A percentile compares a stretch with the other conserved stretches of the same genome.
Evolutionary conservation across 2,888 invertebrate species (phyloP).

Genomic region (Lypha dubia): DNA sequence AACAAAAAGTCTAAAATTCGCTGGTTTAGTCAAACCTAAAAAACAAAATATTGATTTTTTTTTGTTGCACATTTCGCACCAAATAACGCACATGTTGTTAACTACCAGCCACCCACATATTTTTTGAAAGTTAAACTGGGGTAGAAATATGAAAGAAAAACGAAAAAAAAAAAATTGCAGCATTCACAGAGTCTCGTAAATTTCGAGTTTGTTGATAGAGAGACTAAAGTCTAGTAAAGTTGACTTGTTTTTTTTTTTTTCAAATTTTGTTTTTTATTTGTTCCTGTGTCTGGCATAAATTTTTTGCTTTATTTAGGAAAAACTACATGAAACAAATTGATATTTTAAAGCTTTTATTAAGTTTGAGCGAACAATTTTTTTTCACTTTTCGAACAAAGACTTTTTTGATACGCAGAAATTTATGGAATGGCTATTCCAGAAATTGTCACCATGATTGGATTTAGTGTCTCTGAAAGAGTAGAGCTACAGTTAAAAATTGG

Average conservation of each 20-base stretch:
- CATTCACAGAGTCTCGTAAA: not conserved
- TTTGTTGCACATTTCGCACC: conserved; percentile 41
- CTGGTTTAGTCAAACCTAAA: conserved; percentile 20
- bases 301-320: conserved; percentile 38
- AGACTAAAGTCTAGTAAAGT: conserved; percentile 32
- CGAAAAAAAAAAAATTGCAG: not conserved
- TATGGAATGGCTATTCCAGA: too few relatives aligned
- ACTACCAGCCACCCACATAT: conserved; percentile 40
- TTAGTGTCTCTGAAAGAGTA: too few relatives aligned
- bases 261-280: not conserved
- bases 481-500: too few relatives aligned
- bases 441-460: too few relatives aligned
- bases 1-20: conserved; percentile 31
- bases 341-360: not conserved
- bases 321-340: not conserved
- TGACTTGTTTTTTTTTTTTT: not conserved
- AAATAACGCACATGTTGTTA: conserved; percentile 53
- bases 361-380: not conserved
- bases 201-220: conserved; percentile 9
- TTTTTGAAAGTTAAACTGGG: conserved; percentile 33
- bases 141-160: too few relatives aligned
- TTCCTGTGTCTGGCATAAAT: conserved; percentile 14
- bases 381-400: not conserved
- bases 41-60: not conserved
- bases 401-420: not conserved